Conservation (phyloP, 2,888 invertebrate genomes). For the Caradrina clavipalpis region DNA sequence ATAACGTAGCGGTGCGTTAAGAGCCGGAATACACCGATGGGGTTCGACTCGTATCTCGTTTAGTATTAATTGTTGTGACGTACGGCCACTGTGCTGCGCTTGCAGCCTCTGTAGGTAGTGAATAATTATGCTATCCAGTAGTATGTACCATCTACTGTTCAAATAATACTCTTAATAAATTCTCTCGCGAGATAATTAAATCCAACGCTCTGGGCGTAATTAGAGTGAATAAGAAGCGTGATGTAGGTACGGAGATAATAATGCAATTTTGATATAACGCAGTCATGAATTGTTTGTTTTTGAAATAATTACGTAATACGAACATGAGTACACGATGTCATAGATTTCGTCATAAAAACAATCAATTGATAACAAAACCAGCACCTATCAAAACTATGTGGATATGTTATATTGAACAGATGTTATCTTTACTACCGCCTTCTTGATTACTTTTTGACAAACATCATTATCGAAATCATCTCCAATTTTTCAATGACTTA, state of each 20-base stretch:
- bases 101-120: slow-evolving; percentile 2
- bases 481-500: not conserved
- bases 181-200: no score
- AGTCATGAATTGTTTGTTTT: not conserved
- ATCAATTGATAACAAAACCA: slow-evolving; percentile 11
- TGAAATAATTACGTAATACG: not conserved
- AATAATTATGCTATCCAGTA: not conserved
- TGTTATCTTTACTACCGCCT: not conserved
- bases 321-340: not conserved
- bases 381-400: not conserved
- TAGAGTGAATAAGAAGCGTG: not conserved
- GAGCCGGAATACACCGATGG: slow-evolving; percentile 59
- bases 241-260: slow-evolving; percentile 23
- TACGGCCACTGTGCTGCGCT: slow-evolving; percentile 7
- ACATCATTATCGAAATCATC: not conserved
- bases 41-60: slow-evolving; percentile 63
- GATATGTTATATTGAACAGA: slow-evolving; percentile 1
- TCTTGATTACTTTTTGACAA: not conserved
- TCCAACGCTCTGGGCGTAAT: not conserved
- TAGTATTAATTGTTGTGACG: slow-evolving; percentile 69
- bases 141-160: no score
- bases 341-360: slow-evolving; percentile 13
- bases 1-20: slow-evolving; percentile 58
- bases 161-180: no score
- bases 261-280: not conserved